A percentile compares a stretch with the other conserved stretches of the same genome.
Conservation (phyloP, 2,113 vertebrate genomes). For the Morone saxatilis region DNA sequence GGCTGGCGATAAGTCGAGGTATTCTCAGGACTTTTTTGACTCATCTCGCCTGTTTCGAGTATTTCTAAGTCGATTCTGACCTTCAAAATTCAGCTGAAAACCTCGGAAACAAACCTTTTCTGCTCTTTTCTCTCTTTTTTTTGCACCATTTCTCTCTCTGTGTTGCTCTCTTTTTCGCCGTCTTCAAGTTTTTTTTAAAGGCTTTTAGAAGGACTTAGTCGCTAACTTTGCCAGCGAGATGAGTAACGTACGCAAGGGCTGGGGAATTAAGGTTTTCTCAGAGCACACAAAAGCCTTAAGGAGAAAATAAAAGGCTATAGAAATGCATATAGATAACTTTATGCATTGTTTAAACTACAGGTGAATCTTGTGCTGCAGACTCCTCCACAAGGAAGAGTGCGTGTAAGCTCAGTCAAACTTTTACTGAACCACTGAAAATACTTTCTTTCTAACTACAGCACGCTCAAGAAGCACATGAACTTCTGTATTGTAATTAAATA, state of each 20-base stretch:
- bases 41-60: slow-evolving; percentile 43
- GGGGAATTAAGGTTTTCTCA: slow-evolving; percentile 42
- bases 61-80: slow-evolving; percentile 51
- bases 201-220: slow-evolving; percentile 20
- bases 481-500: neutral
- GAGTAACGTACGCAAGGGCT: slow-evolving; percentile 3
- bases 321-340: slow-evolving; percentile 27
- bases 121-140: slow-evolving; percentile 24
- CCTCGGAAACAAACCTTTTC: slow-evolving; percentile 27
- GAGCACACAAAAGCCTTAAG: slow-evolving; percentile 29
- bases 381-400: slow-evolving; percentile 1
- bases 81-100: slow-evolving; percentile 57
- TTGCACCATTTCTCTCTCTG: slow-evolving; percentile 8
- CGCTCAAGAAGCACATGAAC: neutral
- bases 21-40: slow-evolving; percentile 22
- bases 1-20: slow-evolving; percentile 63
- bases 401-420: neutral
- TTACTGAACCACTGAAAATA: neutral
- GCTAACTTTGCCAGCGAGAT: slow-evolving; percentile 22
- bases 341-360: slow-evolving; percentile 23
- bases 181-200: slow-evolving; percentile 33
- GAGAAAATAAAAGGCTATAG: slow-evolving; percentile 34
- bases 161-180: neutral
- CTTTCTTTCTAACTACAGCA: neutral
- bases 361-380: slow-evolving; percentile 10